These are phyloP conservation scores for Steinernema feltiae DNA, from an alignment of 1,140 invertebrate genomes.

Conservation along the genomic window DNA sequence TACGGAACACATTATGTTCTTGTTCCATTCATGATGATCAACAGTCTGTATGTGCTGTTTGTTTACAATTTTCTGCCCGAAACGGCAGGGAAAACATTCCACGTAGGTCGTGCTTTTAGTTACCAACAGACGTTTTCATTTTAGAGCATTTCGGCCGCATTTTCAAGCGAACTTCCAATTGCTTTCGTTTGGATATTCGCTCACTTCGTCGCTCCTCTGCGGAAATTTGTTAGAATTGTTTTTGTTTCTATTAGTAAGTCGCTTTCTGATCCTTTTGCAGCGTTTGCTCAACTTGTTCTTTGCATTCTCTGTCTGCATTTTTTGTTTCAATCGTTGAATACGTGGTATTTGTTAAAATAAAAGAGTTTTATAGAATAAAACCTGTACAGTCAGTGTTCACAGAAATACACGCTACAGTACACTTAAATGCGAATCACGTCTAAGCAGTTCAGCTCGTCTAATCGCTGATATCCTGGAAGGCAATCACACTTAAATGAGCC, in stretches of 20 bases:
- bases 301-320: not conserved
- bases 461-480: constrained; percentile 44
- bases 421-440: constrained; percentile 46
- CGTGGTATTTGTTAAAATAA: no score
- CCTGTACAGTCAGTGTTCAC: no score
- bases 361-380: no score
- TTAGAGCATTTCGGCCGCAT: not conserved
- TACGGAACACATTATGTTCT: not conserved
- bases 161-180: not conserved
- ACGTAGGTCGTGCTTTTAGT: not conserved
- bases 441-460: constrained; percentile 45
- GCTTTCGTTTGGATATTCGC: not conserved
- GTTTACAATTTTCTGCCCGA: not conserved
- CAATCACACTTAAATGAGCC: constrained; percentile 51
- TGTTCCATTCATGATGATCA: not conserved
- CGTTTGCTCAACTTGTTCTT: not conserved
- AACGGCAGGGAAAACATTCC: not conserved
- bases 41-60: not conserved
- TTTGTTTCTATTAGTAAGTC: not conserved
- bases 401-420: not conserved
- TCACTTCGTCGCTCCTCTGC: not conserved
- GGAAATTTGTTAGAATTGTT: not conserved
- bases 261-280: not conserved
- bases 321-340: no score
- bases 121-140: not conserved